Evolutionary conservation across 1,140 invertebrate genomes (phyloP), one percentile per base, ranked within the genome.

Genomic region (Watersipora subatra): DNA sequence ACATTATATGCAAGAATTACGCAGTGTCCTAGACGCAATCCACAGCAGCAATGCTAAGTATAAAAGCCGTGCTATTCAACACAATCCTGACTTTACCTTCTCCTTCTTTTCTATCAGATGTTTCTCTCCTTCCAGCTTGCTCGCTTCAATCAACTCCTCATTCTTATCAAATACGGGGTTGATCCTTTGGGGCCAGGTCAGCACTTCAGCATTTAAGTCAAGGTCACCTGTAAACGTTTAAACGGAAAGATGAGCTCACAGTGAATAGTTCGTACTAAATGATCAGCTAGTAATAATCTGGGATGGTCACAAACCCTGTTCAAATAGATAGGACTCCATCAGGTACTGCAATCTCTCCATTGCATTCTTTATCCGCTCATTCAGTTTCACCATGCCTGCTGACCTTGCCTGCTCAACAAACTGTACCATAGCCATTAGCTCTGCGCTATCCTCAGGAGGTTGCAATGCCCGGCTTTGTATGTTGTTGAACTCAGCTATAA

Each of bases 61-160:
- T n/a, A 55, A n/a, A 55, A n/a, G n/a, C n/a, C n/a, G n/a, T n/a
- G n/a, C n/a, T n/a, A n/a, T n/a, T n/a, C n/a, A n/a, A n/a, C n/a
- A n/a, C n/a, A n/a, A n/a, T n/a, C n/a, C n/a, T n/a, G n/a, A n/a
- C n/a, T n/a, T n/a, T n/a, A n/a, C 81, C 71, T 85, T 84, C 56
- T 85, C 84, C 17, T 88, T 86, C 70, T 85, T 85, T 57, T 82
- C 80, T 64, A 86, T 81, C 34, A 93, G 72, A 66, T 84, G 83
- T 71, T 91, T 88, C 80, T 93, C 90, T 72, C 91, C 87, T 63
- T 87, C 85, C 62, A 84, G 87, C 80, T 91, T 92, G 57, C 85
- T 86, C 28, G 86, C 84, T 80, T 93, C 90, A 73, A 87, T 87
- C 67, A 88, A 84, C 81, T 78, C 72, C 65, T 78, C 77, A 70